Conservation (phyloP, 1,140 invertebrate genomes). For the Drosophila busckii region DNA sequence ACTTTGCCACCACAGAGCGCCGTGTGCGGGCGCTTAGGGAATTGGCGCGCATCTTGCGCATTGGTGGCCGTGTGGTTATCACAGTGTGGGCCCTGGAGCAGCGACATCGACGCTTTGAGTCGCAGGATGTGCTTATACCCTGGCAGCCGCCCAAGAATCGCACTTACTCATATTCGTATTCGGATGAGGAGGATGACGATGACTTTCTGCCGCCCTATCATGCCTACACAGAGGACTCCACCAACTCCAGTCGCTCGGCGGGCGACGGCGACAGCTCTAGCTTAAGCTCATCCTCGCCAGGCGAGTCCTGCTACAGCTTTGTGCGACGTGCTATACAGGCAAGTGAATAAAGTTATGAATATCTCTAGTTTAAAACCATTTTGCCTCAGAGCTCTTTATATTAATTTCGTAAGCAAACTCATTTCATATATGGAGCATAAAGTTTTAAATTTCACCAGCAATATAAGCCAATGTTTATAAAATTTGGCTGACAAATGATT, state of each 20-base stretch:
- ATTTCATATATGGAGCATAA: no score
- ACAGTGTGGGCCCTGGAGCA: slow-evolving; percentile 99
- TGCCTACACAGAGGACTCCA: slow-evolving; percentile 83
- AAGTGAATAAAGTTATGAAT: no score
- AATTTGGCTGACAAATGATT: no score
- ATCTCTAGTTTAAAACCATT: no score
- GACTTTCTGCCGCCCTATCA: slow-evolving; percentile 82
- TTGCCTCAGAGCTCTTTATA: no score
- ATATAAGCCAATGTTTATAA: no score
- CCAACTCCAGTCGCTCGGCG: slow-evolving; percentile 78
- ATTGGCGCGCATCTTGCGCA: slow-evolving; percentile 90
- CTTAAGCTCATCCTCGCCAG: slow-evolving; percentile 92
- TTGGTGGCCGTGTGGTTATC: slow-evolving; percentile 94
- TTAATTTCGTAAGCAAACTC: no score
- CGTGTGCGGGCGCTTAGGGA: slow-evolving; percentile 92
- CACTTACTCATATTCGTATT: slow-evolving; percentile 53
- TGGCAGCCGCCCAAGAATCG: slow-evolving; percentile 89
- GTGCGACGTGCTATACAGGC: slow-evolving; percentile 92
- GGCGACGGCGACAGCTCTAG: slow-evolving; percentile 83
- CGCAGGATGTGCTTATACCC: slow-evolving; percentile 94
- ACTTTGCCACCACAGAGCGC: slow-evolving; percentile 94
- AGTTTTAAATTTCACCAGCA: no score
- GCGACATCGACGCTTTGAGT: slow-evolving; percentile 87
- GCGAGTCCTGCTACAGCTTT: slow-evolving; percentile 96
- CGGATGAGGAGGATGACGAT: slow-evolving; percentile 75